These are phyloP conservation scores for Oncorhynchus kisutch DNA, from an alignment of 2,113 vertebrate species.

Conservation along the genomic window DNA sequence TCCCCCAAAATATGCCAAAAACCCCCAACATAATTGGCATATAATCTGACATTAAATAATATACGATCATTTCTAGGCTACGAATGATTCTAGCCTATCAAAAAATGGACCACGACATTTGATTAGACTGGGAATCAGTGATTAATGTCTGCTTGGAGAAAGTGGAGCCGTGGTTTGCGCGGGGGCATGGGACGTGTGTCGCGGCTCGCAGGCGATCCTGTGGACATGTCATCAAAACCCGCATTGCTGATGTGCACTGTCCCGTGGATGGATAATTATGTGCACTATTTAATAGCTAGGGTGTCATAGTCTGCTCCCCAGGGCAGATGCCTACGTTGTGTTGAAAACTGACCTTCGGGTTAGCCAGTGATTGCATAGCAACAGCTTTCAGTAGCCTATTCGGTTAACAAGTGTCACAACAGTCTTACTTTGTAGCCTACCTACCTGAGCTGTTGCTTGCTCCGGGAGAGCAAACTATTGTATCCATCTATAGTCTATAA, in stretches of 20 bases:
- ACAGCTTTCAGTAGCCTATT: slow-evolving; percentile 38
- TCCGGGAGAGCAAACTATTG: background rate
- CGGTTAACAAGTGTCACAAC: slow-evolving; percentile 44
- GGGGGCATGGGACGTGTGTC: slow-evolving; percentile 16
- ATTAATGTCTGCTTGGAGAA: slow-evolving; percentile 14
- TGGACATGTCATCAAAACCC: slow-evolving; percentile 65
- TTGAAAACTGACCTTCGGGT: slow-evolving; percentile 15
- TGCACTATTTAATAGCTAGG: slow-evolving; percentile 58
- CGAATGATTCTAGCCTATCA: background rate
- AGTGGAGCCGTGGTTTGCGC: slow-evolving; percentile 22
- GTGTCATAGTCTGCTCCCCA: slow-evolving; percentile 36
- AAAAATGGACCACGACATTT: background rate
- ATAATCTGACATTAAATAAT: background rate
- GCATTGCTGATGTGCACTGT: slow-evolving; percentile 70
- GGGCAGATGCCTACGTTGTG: slow-evolving; percentile 11
- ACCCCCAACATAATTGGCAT: background rate
- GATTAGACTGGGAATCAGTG: background rate
- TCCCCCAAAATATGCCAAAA: background rate
- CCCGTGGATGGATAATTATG: slow-evolving; percentile 58
- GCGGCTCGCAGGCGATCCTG: slow-evolving; percentile 32
- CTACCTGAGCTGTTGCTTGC: background rate
- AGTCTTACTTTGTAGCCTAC: background rate
- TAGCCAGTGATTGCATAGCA: slow-evolving; percentile 39
- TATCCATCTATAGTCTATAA: too few species aligned
- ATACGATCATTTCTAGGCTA: background rate